Conservation (phyloP, 2,113 vertebrate genomes). For the Crotalus tigris region DNA sequence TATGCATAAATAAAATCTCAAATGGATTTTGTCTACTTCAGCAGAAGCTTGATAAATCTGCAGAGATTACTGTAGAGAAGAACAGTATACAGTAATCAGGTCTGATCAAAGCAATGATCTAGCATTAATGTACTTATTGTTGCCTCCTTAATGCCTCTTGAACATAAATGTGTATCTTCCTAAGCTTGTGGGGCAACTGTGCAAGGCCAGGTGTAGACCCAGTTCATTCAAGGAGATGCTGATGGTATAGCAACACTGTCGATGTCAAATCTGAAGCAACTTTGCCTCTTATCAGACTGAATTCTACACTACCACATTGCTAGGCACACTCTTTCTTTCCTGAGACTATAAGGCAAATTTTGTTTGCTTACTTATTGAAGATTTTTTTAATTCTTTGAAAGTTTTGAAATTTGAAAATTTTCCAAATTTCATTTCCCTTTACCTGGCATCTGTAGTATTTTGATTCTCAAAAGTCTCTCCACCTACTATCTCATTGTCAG, state of each 20-base stretch:
- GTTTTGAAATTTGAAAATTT: no score
- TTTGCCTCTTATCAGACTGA: neutral
- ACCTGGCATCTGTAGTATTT: constrained; percentile 54
- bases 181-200: neutral
- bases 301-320: neutral
- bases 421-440: neutral
- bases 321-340: no score
- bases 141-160: neutral
- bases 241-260: neutral
- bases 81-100: neutral
- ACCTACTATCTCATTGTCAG: constrained; percentile 68
- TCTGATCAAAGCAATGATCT: neutral
- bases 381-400: no score
- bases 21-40: neutral
- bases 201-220: neutral
- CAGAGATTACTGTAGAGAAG: neutral
- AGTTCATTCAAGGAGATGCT: neutral
- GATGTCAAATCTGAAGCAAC: neutral
- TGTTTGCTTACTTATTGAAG: neutral
- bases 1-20: neutral
- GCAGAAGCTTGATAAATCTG: neutral
- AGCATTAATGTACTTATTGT: neutral
- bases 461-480: constrained; percentile 64
- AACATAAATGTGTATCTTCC: neutral
- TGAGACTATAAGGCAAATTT: neutral